Conservation (phyloP, 2,888 invertebrate species). For the Hypena proboscidalis region DNA sequence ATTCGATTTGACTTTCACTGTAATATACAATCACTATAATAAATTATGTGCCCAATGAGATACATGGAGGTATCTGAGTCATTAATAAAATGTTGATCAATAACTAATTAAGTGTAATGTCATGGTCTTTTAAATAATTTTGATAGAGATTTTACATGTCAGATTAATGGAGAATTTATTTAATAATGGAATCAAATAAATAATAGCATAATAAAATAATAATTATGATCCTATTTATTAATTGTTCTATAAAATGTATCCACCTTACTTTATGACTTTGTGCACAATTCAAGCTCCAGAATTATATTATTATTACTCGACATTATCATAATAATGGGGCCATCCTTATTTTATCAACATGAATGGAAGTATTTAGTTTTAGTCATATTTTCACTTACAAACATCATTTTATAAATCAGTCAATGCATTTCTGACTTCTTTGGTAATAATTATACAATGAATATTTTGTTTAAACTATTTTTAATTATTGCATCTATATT, state of each 20-base stretch:
- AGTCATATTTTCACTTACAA: slow-evolving; percentile 53
- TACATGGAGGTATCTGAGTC: slow-evolving; percentile 61
- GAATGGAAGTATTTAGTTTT: slow-evolving; percentile 58
- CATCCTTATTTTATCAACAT: slow-evolving; percentile 55
- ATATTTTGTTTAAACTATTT: slow-evolving; percentile 45
- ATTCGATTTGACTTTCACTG: slow-evolving; percentile 63
- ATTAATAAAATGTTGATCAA: slow-evolving; percentile 83
- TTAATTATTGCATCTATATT: slow-evolving; percentile 47
- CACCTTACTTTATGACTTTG: slow-evolving; percentile 67
- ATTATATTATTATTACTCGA: slow-evolving; percentile 51
- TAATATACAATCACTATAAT: slow-evolving; percentile 59
- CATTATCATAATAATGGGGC: slow-evolving; percentile 56
- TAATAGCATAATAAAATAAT: slow-evolving; percentile 38
- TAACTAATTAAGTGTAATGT: slow-evolving; percentile 66
- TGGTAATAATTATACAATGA: slow-evolving; percentile 66
- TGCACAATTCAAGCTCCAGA: slow-evolving; percentile 69
- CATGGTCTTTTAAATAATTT: slow-evolving; percentile 77
- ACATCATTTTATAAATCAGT: slow-evolving; percentile 57
- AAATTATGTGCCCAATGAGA: slow-evolving; percentile 62
- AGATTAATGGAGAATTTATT: slow-evolving; percentile 42
- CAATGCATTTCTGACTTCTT: slow-evolving; percentile 70
- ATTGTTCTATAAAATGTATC: slow-evolving; percentile 49
- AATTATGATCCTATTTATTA: slow-evolving; percentile 44
- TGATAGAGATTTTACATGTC: slow-evolving; percentile 55
- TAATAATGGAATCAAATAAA: slow-evolving; percentile 34